Evolutionary conservation across 2,888 invertebrate genomes (phyloP).

Genomic region (Eustalomyia histrio): DNA sequence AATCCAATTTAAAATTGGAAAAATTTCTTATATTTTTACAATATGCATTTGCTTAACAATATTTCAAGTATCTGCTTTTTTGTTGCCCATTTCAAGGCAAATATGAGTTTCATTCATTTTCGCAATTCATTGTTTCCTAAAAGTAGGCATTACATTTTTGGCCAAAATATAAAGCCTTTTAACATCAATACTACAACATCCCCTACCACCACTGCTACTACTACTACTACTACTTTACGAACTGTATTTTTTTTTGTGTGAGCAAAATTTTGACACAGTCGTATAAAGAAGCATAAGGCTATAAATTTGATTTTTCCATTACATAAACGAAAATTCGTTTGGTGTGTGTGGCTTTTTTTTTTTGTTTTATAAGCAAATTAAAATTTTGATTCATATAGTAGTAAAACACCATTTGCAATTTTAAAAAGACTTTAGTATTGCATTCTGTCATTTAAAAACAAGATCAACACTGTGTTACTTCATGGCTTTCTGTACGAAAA

Average conservation of each 20-base stretch:
- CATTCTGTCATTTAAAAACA: too few relatives aligned
- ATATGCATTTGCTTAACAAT: slow-evolving; percentile 56
- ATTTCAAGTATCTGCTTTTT: slow-evolving; percentile 39
- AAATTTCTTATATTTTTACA: slow-evolving; percentile 38
- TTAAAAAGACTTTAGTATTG: too few relatives aligned
- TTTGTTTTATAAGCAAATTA: slow-evolving; percentile 54
- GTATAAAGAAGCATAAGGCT: slow-evolving; percentile 52
- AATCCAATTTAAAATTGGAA: slow-evolving; percentile 58
- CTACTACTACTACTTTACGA: neutral
- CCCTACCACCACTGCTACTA: too few relatives aligned
- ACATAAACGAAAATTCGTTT: slow-evolving; percentile 35
- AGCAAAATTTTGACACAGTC: slow-evolving; percentile 29
- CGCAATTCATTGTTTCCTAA: slow-evolving; percentile 38
- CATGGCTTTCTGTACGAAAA: too few relatives aligned
- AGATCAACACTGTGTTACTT: too few relatives aligned
- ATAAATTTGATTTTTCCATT: slow-evolving; percentile 56
- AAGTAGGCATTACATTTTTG: slow-evolving; percentile 42
- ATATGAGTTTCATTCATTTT: slow-evolving; percentile 40
- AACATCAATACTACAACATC: slow-evolving; percentile 8
- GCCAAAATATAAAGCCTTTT: neutral
- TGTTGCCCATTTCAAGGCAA: slow-evolving; percentile 34
- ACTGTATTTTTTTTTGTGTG: slow-evolving; percentile 23
- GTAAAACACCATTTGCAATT: neutral
- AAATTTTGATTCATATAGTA: slow-evolving; percentile 52
- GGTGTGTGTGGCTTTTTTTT: slow-evolving; percentile 3